Evolutionary conservation across 2,113 vertebrate genomes (phyloP).

Genomic region (Jaculus jaculus): DNA sequence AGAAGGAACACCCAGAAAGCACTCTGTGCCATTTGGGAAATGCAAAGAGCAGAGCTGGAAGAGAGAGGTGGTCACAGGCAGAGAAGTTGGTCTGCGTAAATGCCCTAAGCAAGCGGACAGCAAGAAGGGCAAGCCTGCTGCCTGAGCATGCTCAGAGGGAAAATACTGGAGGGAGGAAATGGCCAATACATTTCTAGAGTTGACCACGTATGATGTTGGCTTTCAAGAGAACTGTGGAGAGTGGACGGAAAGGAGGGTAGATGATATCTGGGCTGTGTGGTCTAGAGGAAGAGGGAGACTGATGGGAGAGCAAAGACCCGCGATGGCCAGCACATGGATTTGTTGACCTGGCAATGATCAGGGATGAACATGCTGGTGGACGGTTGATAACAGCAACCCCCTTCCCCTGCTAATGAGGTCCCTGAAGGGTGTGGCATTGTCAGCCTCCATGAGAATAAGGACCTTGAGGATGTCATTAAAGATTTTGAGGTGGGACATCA

Average conservation of each 20-base stretch:
- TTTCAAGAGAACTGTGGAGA: neutral
- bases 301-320: neutral
- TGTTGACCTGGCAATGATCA: too few relatives aligned
- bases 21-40: neutral
- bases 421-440: neutral
- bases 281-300: neutral
- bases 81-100: neutral
- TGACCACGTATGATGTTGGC: neutral
- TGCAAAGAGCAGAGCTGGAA: neutral
- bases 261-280: too few relatives aligned
- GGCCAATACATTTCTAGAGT: neutral
- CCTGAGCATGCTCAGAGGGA: neutral
- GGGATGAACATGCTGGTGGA: accelerated
- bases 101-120: neutral
- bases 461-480: neutral
- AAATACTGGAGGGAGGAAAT: neutral
- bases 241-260: neutral
- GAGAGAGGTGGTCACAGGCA: neutral
- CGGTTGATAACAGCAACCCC: too few relatives aligned
- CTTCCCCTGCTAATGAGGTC: too few relatives aligned
- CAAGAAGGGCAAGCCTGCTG: neutral
- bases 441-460: neutral
- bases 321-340: neutral
- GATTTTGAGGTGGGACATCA: neutral
- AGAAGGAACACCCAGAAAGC: neutral